These are phyloP conservation scores for Drosophila planitibia DNA, from an alignment of 2,888 invertebrate species.

Conservation along the genomic window DNA sequence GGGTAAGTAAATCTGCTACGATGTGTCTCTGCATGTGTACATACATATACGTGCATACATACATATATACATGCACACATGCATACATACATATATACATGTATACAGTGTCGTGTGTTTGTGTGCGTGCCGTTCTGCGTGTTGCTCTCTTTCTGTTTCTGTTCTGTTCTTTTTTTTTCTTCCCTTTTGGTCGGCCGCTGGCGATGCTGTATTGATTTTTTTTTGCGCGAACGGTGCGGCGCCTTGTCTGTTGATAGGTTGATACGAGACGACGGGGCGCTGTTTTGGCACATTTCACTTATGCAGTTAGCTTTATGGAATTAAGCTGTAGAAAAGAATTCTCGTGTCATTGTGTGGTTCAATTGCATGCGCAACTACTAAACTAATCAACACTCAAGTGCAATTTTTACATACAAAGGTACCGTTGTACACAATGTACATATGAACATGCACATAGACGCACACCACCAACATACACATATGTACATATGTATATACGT, in stretches of 20 bases:
- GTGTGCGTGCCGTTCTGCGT: constrained; percentile 45
- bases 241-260: constrained; percentile 17
- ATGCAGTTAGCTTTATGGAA: constrained; percentile 48
- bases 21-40: constrained; percentile 38
- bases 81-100: constrained; percentile 21
- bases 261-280: constrained; percentile 10
- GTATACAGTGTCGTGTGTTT: constrained; percentile 22
- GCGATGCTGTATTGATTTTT: constrained; percentile 79
- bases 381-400: constrained; percentile 47
- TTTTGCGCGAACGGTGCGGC: constrained; percentile 58
- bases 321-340: constrained; percentile 26
- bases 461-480: not conserved
- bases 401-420: constrained; percentile 43
- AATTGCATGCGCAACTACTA: constrained; percentile 47
- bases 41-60: constrained; percentile 13
- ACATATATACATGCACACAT: constrained; percentile 4
- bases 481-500: not conserved
- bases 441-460: not conserved
- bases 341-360: constrained; percentile 5
- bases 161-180: constrained; percentile 58
- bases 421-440: constrained; percentile 11
- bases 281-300: constrained; percentile 46
- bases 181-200: constrained; percentile 46
- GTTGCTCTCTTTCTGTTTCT: constrained; percentile 57
- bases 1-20: constrained; percentile 63